phyloP scores from a whole-genome alignment of 2,113 vertebrate genomes.

The Motacilla alba region DNA sequence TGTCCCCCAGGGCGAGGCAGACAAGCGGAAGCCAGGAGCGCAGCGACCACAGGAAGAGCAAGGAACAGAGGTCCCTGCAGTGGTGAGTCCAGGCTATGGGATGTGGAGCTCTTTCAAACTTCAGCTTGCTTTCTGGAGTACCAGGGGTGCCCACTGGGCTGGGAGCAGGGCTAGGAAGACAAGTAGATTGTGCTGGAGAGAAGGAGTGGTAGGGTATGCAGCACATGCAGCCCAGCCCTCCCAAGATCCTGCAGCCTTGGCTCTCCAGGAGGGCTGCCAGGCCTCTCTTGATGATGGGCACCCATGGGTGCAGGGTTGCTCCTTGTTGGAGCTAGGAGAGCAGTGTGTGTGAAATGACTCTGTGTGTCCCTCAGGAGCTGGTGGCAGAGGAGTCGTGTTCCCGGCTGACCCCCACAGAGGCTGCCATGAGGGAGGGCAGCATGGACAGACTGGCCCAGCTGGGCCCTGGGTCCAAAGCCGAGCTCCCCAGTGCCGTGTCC shows the following conservation, averaged over 20 bases:
- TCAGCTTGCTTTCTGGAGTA: neutral
- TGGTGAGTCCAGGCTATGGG: slow-evolving; percentile 26
- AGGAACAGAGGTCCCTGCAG: slow-evolving; percentile 18
- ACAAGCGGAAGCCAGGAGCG: slow-evolving; percentile 34
- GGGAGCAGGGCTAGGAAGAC: neutral
- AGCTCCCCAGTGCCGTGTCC: slow-evolving; percentile 46
- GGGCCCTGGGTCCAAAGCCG: neutral
- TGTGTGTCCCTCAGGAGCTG: slow-evolving; percentile 44
- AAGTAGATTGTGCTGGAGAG: neutral
- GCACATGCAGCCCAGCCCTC: neutral
- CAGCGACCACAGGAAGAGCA: slow-evolving; percentile 38
- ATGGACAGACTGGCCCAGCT: slow-evolving; percentile 56
- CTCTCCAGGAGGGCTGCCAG: neutral
- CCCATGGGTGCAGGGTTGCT: neutral
- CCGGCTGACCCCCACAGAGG: neutral
- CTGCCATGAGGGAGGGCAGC: slow-evolving; percentile 21
- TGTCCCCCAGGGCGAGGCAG: slow-evolving; percentile 42
- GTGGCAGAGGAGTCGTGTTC: neutral
- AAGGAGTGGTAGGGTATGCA: neutral
- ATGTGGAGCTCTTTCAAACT: neutral
- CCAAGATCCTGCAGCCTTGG: neutral
- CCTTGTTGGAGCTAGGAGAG: neutral
- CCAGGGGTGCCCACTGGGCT: neutral
- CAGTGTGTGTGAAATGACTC: neutral
- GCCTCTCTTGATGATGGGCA: neutral